Evolutionary conservation across 2,797 vertebrate genomes (phyloP).

Genomic region (Pipistrellus kuhlii): DNA sequence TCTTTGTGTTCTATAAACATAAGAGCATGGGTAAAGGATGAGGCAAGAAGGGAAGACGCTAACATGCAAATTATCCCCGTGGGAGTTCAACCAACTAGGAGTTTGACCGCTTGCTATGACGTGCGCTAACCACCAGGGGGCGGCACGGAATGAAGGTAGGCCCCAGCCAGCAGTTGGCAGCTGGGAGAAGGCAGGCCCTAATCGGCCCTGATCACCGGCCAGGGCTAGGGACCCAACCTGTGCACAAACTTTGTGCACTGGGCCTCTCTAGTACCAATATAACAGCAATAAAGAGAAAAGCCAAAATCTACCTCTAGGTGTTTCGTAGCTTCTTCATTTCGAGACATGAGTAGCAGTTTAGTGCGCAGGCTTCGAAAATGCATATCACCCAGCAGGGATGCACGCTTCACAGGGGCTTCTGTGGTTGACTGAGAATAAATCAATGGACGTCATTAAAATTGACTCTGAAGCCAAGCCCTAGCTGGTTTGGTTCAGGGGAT

Average conservation of each 20-base stretch:
- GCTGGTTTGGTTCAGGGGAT: too few species aligned
- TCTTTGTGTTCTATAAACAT: slow-evolving; percentile 36
- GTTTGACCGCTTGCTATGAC: too few species aligned
- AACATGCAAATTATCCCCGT: too few species aligned
- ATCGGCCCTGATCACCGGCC: too few species aligned
- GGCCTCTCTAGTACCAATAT: background rate
- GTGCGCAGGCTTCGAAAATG: slow-evolving; percentile 96
- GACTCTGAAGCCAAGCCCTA: background rate
- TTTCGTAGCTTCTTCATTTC: slow-evolving; percentile 95
- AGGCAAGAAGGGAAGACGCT: background rate
- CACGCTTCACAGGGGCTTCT: slow-evolving; percentile 93
- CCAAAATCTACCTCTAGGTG: slow-evolving; percentile 91
- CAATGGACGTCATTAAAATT: slow-evolving; percentile 10
- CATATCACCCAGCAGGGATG: slow-evolving; percentile 94
- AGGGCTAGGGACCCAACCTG: too few species aligned
- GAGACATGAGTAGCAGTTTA: slow-evolving; percentile 94
- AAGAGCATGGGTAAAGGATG: background rate
- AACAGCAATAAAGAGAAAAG: background rate
- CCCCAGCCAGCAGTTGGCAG: too few species aligned
- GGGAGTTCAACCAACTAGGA: too few species aligned
- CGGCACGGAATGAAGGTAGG: too few species aligned
- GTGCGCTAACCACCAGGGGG: too few species aligned
- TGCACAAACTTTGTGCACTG: too few species aligned
- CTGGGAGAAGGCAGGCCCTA: too few species aligned
- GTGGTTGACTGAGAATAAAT: slow-evolving; percentile 91